A percentile compares a stretch with the other conserved stretches of the same genome.
phyloP scores from a whole-genome alignment of 2,113 vertebrate genomes.

The Columba janthina region DNA sequence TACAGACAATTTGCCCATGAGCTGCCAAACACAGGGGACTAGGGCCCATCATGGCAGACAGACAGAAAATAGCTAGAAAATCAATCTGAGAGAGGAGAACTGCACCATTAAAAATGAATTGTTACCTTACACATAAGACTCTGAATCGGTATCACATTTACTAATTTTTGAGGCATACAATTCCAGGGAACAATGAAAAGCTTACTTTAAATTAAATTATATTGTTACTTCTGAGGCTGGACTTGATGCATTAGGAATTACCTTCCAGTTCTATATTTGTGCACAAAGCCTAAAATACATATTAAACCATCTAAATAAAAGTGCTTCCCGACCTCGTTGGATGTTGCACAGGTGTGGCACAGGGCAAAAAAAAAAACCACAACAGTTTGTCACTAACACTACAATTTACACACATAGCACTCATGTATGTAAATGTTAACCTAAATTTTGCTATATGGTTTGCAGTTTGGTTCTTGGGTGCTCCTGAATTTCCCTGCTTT shows the following conservation, averaged over 20 bases:
- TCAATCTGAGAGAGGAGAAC: background rate
- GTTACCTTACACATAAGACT: background rate
- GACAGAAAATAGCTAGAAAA: background rate
- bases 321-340: background rate
- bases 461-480: background rate
- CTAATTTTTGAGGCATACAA: background rate
- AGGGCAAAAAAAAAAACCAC: background rate
- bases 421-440: background rate
- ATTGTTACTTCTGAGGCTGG: background rate
- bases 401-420: background rate
- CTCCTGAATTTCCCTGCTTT: background rate
- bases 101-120: background rate
- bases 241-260: background rate
- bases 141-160: background rate
- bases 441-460: background rate
- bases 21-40: background rate
- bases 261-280: background rate
- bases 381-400: background rate
- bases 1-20: background rate
- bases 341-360: background rate
- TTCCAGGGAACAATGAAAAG: background rate
- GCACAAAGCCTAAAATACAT: background rate
- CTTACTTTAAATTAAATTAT: background rate
- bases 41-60: background rate
- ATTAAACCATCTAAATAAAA: background rate